Percentiles rank a stretch among this genome's conserved stretches.
phyloP scores from a whole-genome alignment of 1,140 invertebrate genomes.

The Trichomalopsis sarcophagae region DNA sequence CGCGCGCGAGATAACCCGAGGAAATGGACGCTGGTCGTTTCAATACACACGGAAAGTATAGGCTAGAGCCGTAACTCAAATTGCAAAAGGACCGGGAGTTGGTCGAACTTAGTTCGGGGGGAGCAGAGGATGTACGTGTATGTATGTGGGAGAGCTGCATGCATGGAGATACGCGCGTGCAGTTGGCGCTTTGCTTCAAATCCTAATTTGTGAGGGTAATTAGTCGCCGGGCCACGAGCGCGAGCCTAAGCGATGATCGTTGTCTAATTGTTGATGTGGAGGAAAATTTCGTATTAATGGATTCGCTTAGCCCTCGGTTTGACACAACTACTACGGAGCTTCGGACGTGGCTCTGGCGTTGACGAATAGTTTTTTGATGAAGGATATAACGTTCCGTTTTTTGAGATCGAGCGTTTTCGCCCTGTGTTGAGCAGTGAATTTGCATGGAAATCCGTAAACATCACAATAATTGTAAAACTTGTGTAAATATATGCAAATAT shows the following conservation, averaged over 20 bases:
- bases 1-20: conserved; percentile 4
- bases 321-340: neutral
- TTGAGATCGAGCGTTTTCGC: neutral
- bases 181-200: neutral
- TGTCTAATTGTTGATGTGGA: neutral
- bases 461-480: conserved; percentile 39
- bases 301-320: neutral
- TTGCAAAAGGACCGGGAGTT: conserved; percentile 23
- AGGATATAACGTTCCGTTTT: too few species aligned
- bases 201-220: conserved; percentile 18
- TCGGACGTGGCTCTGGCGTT: too few species aligned
- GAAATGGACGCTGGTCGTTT: conserved; percentile 46
- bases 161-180: neutral
- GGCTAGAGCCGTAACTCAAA: conserved; percentile 33
- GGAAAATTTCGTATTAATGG: conserved; percentile 6
- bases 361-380: too few species aligned
- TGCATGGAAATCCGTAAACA: neutral
- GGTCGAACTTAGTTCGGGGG: conserved; percentile 7
- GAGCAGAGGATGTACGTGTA: neutral
- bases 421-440: conserved; percentile 1
- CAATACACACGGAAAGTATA: conserved; percentile 38
- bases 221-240: neutral
- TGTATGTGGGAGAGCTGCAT: neutral
- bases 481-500: conserved; percentile 45
- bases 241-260: neutral